Evolutionary conservation across 2,797 vertebrate genomes (phyloP).

Genomic region (Pseudomugil tenellus): DNA sequence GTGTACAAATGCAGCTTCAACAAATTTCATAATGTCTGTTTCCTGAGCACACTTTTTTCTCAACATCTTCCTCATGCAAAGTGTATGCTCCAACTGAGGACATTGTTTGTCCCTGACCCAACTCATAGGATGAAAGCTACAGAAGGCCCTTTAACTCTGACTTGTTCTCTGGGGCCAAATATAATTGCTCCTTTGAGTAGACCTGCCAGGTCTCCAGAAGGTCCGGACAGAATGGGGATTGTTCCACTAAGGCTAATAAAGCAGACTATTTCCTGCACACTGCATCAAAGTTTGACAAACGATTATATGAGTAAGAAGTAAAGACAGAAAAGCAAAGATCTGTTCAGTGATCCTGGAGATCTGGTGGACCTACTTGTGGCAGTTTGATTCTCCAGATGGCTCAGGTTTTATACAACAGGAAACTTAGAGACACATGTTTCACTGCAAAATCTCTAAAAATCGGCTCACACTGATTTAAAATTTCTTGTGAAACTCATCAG

Average conservation of each 20-base stretch:
- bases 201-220: conserved; percentile 69
- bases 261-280: conserved; percentile 78
- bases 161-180: conserved; percentile 67
- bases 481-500: conserved; percentile 52
- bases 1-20: conserved; percentile 10
- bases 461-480: conserved; percentile 29
- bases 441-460: conserved; percentile 39
- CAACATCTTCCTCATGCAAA: conserved; percentile 45
- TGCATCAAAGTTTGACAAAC: conserved; percentile 71
- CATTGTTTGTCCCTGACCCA: conserved; percentile 66
- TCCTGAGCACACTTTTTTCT: conserved; percentile 37
- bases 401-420: conserved; percentile 32
- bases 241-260: conserved; percentile 80
- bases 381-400: conserved; percentile 64
- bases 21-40: conserved; percentile 36
- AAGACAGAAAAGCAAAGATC: conserved; percentile 53
- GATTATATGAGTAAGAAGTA: conserved; percentile 52
- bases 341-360: conserved; percentile 61
- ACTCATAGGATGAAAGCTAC: conserved; percentile 69
- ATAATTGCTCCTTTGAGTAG: conserved; percentile 72
- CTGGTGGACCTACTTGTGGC: conserved; percentile 40
- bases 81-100: conserved; percentile 44
- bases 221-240: conserved; percentile 72
- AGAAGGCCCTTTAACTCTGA: conserved; percentile 58
- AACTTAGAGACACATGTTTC: conserved; percentile 34